phyloP scores from a whole-genome alignment of 2,113 vertebrate species.

The Orthonyx spaldingii region DNA sequence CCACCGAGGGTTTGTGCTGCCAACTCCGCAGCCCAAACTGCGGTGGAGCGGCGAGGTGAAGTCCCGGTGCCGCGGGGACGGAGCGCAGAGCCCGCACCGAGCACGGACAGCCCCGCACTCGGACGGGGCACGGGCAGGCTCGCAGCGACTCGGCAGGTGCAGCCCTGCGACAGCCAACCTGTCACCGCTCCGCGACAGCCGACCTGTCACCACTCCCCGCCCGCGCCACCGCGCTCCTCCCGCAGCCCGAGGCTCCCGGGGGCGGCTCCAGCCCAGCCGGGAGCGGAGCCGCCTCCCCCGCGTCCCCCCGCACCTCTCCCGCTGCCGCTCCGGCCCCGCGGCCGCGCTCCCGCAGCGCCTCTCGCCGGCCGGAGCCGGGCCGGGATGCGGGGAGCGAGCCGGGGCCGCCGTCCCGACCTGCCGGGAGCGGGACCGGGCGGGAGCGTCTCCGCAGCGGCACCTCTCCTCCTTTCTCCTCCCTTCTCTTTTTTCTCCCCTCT shows the following conservation, averaged over 20 bases:
- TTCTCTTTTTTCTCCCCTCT: background rate
- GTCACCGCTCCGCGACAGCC: background rate
- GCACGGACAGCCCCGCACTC: background rate
- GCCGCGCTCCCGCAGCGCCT: background rate
- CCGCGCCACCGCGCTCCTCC: background rate
- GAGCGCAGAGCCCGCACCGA: background rate
- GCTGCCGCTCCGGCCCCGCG: background rate
- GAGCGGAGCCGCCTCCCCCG: background rate
- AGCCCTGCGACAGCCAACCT: background rate
- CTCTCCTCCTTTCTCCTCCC: background rate
- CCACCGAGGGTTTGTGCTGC: background rate
- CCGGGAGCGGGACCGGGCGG: background rate
- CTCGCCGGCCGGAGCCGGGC: background rate
- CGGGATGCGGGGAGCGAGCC: background rate
- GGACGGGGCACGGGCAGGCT: background rate
- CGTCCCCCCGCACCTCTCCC: background rate
- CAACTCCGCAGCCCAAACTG: background rate
- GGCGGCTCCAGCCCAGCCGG: background rate
- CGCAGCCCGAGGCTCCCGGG: background rate
- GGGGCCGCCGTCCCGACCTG: background rate
- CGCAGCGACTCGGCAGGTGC: background rate
- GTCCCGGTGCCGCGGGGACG: background rate
- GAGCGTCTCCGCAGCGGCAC: background rate
- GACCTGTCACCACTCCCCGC: background rate
- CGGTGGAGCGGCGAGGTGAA: accelerated